Evolutionary conservation across 2,797 vertebrate species (phyloP), one percentile per base, ranked within the genome.

Genomic region (Crossoptilon crossoptilon): DNA sequence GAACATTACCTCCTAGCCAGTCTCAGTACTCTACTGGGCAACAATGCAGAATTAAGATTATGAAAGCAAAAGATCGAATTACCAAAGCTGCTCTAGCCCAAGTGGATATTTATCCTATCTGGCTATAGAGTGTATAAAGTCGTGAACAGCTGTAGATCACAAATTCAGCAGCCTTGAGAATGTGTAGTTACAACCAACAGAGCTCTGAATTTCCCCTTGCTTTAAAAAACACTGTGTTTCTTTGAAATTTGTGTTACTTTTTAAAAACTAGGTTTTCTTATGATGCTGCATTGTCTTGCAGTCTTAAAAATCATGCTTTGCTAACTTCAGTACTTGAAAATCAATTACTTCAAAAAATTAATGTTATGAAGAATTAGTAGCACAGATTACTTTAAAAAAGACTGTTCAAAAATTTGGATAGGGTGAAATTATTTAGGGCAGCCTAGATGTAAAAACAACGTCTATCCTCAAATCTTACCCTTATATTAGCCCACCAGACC

Each of bases 281-380:
- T 2, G 5, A 85, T 84, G 58, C 9, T 3, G 1, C 74, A 84
- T 59, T 75, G 23, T 43, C 46, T 80, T 16, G 10, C 14, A 41
- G 29, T 59, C 55, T 87, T 80, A 91, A 78, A 37, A 63, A 27
- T 78, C 35, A 49, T 44, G 9, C 3, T 91, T 44, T 67, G 7
- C 29, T 75, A 63, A 5, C 39, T 85, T 78, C 82, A 78, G n/a
- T 60, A 56, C 73, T 69, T 64, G 39, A 89, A 95, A 92, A 86
- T 46, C 14, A 87, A 75, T 67, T 89, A 70, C 75, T 94, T 85
- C 70, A 67, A 89, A 87, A 31, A 51, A 84, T 72, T 72, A 71
- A 77, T 35, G 27, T 37, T 69, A 87, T 31, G 59, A 92, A 93
- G 46, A 83, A 14, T 46, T 66, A 71, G 29, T 55, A 78, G 55